phyloP scores from a whole-genome alignment of 2,797 vertebrate species.

The Trichosurus vulpecula region DNA sequence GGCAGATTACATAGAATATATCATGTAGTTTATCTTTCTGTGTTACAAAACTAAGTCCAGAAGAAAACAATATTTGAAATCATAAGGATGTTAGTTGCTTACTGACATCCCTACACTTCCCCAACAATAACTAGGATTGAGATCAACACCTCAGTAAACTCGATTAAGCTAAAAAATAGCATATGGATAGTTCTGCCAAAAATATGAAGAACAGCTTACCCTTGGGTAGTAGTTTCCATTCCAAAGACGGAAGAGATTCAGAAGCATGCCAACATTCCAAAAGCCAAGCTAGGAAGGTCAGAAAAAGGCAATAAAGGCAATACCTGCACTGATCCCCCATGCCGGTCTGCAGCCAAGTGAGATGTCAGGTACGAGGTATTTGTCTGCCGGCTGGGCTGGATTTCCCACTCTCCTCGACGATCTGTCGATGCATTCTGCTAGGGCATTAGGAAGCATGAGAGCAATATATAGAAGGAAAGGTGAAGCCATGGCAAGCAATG shows the following conservation, averaged over 20 bases:
- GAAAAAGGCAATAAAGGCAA: conserved; percentile 66
- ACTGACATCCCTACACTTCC: conserved; percentile 44
- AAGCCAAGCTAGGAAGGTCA: conserved; percentile 14
- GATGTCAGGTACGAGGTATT: conserved; percentile 98
- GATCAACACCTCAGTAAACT: not conserved
- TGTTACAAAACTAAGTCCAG: conserved; percentile 12
- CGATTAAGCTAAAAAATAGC: conserved; percentile 28
- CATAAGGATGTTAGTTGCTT: conserved; percentile 7
- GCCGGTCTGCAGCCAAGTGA: conserved; percentile 97
- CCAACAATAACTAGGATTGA: conserved; percentile 5
- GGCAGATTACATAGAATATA: conserved; percentile 47
- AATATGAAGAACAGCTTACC: conserved; percentile 20
- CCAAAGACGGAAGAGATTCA: not conserved
- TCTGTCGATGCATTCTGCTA: conserved; percentile 89
- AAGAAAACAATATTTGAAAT: conserved; percentile 59
- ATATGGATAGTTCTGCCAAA: conserved; percentile 4
- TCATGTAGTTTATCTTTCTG: not conserved
- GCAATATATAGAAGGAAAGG: conserved; percentile 79
- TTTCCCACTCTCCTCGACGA: conserved; percentile 98
- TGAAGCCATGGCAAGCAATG: conserved; percentile 77
- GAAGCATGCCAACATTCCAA: conserved; percentile 47
- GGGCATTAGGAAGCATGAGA: conserved; percentile 76
- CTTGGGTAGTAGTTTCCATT: not conserved
- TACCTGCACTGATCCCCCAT: conserved; percentile 99
- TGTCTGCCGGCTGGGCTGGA: conserved; percentile 96